phyloP scores from a whole-genome alignment of 2,113 vertebrate genomes.

The Dermatemys mawii region DNA sequence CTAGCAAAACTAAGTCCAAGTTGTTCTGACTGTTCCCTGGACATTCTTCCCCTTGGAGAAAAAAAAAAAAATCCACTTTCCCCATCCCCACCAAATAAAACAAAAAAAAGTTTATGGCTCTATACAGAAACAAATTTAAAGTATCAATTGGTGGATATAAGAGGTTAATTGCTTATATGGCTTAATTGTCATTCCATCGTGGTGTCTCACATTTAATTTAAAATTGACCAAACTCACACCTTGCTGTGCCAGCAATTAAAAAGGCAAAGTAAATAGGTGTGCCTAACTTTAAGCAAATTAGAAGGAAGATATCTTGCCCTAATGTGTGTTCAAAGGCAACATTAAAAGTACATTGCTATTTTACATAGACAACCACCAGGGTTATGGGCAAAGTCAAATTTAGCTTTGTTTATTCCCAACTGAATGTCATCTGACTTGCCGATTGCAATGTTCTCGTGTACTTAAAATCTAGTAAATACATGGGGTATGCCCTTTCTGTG shows the following conservation, averaged over 20 bases:
- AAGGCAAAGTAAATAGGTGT: background rate
- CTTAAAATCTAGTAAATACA: background rate
- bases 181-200: background rate
- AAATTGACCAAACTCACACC: background rate
- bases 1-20: background rate
- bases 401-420: background rate
- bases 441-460: background rate
- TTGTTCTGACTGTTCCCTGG: conserved; percentile 41
- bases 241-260: background rate
- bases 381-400: background rate
- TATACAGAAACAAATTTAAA: background rate
- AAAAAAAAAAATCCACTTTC: background rate
- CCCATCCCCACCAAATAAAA: background rate
- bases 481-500: background rate
- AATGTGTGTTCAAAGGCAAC: background rate
- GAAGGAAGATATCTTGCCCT: background rate
- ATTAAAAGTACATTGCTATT: background rate
- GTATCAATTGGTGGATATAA: background rate
- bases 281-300: background rate
- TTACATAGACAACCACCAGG: background rate
- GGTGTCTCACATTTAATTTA: background rate
- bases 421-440: background rate
- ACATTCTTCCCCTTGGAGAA: background rate
- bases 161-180: background rate
- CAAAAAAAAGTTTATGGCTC: too few relatives aligned